Base-by-base conservation (phyloP, 2,888 invertebrate species). In the Tetropium fuscum region DNA sequence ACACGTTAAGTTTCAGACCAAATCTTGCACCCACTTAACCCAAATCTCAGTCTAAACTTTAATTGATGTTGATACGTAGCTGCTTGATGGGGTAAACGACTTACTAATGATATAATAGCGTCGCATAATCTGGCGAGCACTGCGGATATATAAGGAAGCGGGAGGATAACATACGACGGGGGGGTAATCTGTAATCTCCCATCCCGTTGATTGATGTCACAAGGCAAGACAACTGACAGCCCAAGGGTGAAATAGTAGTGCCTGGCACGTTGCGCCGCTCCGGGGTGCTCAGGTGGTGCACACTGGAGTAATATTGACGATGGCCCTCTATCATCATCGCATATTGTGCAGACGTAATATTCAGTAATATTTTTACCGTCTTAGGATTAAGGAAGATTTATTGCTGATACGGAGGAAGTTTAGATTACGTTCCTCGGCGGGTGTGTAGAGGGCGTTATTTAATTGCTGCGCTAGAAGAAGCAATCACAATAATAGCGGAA, bases 151-250 rank as follows among this genome's bases (percentile, higher is more conserved):
- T 38, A 36, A 38, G 49, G 57, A 51, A 57, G 57, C 53, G 47
- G 25, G 19, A 10, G 38, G 49, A 56, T 47, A 34, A 51, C 18
- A 16, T 20, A 47, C 16, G 10, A 10, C 13, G 16, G 43, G 59
- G 70, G 54, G 63, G 68, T 71, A 70, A 73, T 73, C 71, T 73
- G 66, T 73, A 73, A 73, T 72, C 72, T 69, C 58, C 43, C 63
- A 58, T 65, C 66, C 72, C 58, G 66, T 62, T 74, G 75, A 76
- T 74, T 72, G 74, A 75, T 76, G 73, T 70, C 71, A 63, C 62
- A 54, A 61, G 58, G 65, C 68, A 65, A 66, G 69, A 64, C 70
- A 68, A 69, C 61, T 72, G 74, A 75, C 74, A 72, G 69, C 53
- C 53, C 53, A 55, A 68, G 71, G 73, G 71, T 71, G 70, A 69